These are phyloP conservation scores for Agrotis puta DNA, from an alignment of 2,888 invertebrate species.

Conservation along the genomic window DNA sequence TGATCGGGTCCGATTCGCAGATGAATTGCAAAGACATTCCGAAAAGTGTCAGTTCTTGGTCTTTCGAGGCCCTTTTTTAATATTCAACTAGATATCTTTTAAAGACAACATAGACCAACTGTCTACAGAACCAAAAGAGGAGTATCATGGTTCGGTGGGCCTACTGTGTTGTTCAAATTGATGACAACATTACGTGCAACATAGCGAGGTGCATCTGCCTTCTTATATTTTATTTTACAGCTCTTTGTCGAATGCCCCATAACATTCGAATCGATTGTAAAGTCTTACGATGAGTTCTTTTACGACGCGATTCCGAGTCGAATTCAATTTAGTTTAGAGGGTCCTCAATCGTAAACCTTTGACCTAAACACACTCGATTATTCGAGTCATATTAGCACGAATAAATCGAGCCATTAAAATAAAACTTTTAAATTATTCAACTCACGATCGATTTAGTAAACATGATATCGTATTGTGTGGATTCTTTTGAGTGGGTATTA, in stretches of 20 bases:
- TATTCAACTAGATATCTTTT: neutral
- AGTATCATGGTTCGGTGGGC: conserved; percentile 15
- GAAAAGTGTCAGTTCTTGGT: neutral
- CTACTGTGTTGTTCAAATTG: conserved; percentile 25
- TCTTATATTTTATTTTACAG: conserved; percentile 70
- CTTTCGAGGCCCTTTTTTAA: neutral
- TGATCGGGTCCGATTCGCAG: neutral
- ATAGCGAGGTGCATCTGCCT: conserved; percentile 56
- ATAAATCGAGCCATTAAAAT: conserved; percentile 71
- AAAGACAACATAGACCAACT: too few relatives aligned
- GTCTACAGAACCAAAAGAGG: neutral
- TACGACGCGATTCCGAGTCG: conserved; percentile 84
- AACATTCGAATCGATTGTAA: conserved; percentile 80
- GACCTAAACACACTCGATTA: conserved; percentile 80
- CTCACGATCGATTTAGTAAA: conserved; percentile 59
- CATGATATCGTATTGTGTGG: conserved; percentile 47
- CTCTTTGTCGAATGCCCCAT: conserved; percentile 66
- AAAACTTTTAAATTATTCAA: conserved; percentile 66
- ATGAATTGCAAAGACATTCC: neutral
- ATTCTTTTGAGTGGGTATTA: conserved; percentile 28
- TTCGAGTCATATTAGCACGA: conserved; percentile 71
- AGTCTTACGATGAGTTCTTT: conserved; percentile 80
- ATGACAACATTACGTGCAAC: conserved; percentile 47
- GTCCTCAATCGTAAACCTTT: conserved; percentile 84
- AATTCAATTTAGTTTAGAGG: conserved; percentile 89